Percentiles rank a stretch among this genome's conserved stretches.
These are phyloP conservation scores for Allacma fusca DNA, from an alignment of 2,888 invertebrate genomes.

Conservation along the genomic window DNA sequence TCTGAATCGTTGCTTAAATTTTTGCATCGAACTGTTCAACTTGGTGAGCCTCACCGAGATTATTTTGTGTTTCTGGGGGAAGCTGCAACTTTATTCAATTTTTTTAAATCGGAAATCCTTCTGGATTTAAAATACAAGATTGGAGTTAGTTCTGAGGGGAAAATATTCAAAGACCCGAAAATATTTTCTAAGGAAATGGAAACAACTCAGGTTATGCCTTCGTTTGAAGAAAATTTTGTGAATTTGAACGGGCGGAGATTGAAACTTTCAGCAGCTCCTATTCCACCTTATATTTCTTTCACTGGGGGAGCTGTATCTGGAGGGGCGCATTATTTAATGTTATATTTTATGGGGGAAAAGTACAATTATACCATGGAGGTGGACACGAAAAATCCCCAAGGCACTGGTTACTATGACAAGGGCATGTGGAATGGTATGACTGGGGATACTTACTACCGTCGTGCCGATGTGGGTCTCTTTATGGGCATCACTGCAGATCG, in stretches of 20 bases:
- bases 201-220: neutral
- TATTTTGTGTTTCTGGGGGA: conserved; percentile 11
- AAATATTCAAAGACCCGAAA: conserved; percentile 6
- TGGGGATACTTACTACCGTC: neutral
- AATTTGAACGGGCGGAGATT: neutral
- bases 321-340: conserved; percentile 18
- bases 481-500: neutral
- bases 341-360: neutral
- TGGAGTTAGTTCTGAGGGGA: neutral
- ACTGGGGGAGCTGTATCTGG: neutral
- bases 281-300: conserved; percentile 13
- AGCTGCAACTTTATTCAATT: too few species aligned
- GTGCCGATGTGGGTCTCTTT: conserved; percentile 3
- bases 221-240: neutral
- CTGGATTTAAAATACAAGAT: conserved; percentile 10
- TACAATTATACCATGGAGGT: conserved; percentile 25
- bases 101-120: neutral
- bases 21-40: neutral
- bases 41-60: conserved; percentile 30
- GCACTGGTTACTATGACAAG: neutral
- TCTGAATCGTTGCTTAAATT: neutral
- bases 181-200: neutral
- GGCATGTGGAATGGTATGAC: conserved; percentile 33
- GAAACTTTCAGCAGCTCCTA: neutral
- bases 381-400: neutral